These are phyloP conservation scores for Macroglossus sobrinus DNA, from an alignment of 2,113 vertebrate genomes.

Conservation along the genomic window DNA sequence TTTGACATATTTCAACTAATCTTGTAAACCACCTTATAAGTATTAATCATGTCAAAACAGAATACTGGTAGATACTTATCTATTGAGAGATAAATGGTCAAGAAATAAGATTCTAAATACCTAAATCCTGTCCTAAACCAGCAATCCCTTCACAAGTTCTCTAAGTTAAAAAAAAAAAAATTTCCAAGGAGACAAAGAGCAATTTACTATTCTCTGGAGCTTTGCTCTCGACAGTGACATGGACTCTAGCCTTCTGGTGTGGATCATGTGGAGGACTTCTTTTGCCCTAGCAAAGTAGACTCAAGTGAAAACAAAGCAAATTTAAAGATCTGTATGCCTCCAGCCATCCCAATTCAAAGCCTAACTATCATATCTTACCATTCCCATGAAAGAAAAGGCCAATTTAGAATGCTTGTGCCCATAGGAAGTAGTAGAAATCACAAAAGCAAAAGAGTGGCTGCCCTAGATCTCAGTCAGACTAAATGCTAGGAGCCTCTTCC, in stretches of 20 bases:
- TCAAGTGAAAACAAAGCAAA: neutral
- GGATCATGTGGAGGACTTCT: neutral
- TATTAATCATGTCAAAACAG: constrained; percentile 57
- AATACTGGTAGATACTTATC: constrained; percentile 48
- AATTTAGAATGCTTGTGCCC: neutral
- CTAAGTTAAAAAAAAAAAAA: neutral
- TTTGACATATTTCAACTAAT: constrained; percentile 68
- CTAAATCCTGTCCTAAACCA: constrained; percentile 13
- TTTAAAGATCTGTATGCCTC: neutral
- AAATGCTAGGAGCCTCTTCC: neutral
- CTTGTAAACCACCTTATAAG: constrained; percentile 57
- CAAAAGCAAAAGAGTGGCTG: neutral
- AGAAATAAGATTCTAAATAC: constrained; percentile 58
- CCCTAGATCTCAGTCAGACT: neutral
- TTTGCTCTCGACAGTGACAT: neutral
- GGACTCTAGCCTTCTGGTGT: neutral
- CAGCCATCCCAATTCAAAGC: neutral
- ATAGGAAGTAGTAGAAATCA: neutral
- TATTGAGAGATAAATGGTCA: constrained; percentile 41
- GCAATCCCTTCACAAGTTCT: neutral
- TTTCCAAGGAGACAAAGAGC: neutral
- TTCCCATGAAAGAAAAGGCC: neutral
- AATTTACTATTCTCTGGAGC: neutral
- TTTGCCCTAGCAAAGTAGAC: neutral
- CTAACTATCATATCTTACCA: neutral